These are phyloP conservation scores for Euschistus heros DNA, from an alignment of 1,140 invertebrate species.

Conservation along the genomic window DNA sequence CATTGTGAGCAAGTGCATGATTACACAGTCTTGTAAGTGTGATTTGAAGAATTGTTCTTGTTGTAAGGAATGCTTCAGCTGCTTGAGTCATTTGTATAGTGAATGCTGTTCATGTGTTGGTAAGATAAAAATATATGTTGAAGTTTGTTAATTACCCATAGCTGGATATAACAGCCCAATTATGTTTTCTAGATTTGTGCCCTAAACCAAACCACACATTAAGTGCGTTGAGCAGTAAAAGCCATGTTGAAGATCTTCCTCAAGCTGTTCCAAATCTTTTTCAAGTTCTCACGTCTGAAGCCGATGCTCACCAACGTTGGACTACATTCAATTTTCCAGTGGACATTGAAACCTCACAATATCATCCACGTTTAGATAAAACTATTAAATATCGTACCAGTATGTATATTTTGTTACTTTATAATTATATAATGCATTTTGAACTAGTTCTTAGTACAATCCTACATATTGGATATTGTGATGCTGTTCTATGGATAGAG, in stretches of 20 bases:
- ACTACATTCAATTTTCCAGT: constrained; percentile 65
- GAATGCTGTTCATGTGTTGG: constrained; percentile 94
- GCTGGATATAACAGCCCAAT: background rate
- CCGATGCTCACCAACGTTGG: constrained; percentile 62
- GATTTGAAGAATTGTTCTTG: constrained; percentile 83
- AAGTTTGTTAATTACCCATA: background rate
- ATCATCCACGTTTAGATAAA: constrained; percentile 45
- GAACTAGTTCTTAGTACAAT: too few species aligned
- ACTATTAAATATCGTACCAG: constrained; percentile 57
- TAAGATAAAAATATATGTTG: constrained; percentile 46
- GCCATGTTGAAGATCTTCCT: constrained; percentile 75
- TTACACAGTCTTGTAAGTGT: constrained; percentile 91
- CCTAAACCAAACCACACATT: constrained; percentile 69
- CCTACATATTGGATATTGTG: too few species aligned
- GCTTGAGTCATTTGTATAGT: constrained; percentile 75
- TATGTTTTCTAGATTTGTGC: constrained; percentile 61
- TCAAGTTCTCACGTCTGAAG: constrained; percentile 63
- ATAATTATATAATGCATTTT: too few species aligned
- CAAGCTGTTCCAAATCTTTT: constrained; percentile 74
- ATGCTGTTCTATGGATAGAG: too few species aligned
- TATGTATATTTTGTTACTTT: too few species aligned
- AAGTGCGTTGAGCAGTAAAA: constrained; percentile 57
- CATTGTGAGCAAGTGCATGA: constrained; percentile 89
- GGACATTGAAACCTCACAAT: constrained; percentile 48
- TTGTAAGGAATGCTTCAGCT: constrained; percentile 83